These are phyloP conservation scores for Pyralis farinalis DNA, from an alignment of 2,888 invertebrate species.

Conservation along the genomic window DNA sequence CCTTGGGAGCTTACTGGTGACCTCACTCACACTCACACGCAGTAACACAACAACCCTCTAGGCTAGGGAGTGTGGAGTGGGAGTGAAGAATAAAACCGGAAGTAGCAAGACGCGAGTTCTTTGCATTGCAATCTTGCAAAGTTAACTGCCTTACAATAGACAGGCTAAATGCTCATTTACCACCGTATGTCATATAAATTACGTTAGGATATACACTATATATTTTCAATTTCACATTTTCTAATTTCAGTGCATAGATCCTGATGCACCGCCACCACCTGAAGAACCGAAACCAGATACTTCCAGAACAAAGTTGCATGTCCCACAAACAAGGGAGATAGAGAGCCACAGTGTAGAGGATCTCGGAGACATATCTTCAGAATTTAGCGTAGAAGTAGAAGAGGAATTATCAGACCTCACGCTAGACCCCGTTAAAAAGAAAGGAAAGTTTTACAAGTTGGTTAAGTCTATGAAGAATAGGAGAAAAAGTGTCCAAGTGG, in stretches of 20 bases:
- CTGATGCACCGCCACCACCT: constrained; percentile 58
- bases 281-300: constrained; percentile 59
- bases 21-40: too few relatives aligned
- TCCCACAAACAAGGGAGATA: constrained; percentile 49
- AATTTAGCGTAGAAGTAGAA: constrained; percentile 73
- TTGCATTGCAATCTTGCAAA: too few relatives aligned
- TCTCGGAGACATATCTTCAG: constrained; percentile 72
- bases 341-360: constrained; percentile 72
- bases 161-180: too few relatives aligned
- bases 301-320: constrained; percentile 47
- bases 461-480: constrained; percentile 75
- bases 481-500: constrained; percentile 72
- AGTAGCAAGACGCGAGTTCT: too few relatives aligned
- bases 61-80: too few relatives aligned
- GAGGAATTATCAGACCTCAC: constrained; percentile 51
- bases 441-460: constrained; percentile 68
- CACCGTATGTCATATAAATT: too few relatives aligned
- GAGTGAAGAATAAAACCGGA: too few relatives aligned
- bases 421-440: constrained; percentile 59
- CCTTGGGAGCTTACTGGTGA: too few relatives aligned
- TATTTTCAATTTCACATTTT: too few relatives aligned
- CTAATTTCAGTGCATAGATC: constrained; percentile 62
- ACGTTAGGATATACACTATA: too few relatives aligned
- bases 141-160: too few relatives aligned
- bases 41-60: too few relatives aligned